A percentile compares a stretch with the other conserved stretches of the same genome.
phyloP scores from a whole-genome alignment of 2,797 vertebrate species.

The Champsocephalus esox region DNA sequence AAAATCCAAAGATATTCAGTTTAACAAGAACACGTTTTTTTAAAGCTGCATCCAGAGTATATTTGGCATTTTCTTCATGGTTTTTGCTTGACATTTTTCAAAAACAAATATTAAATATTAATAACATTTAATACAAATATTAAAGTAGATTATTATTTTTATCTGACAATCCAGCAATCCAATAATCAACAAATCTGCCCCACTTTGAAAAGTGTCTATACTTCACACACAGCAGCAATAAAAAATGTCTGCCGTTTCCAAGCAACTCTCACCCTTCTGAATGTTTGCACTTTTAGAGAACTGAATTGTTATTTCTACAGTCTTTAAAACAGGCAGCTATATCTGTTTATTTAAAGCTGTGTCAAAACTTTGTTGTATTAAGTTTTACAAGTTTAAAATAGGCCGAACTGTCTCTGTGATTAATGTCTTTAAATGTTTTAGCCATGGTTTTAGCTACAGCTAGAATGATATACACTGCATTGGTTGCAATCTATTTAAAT shows the following conservation, averaged over 20 bases:
- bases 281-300: neutral
- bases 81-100: neutral
- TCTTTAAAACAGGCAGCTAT: neutral
- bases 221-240: neutral
- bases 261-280: neutral
- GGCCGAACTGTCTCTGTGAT: neutral
- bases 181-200: neutral
- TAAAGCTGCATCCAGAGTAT: neutral
- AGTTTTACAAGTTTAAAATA: neutral
- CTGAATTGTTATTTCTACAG: neutral
- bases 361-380: neutral
- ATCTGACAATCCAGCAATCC: neutral
- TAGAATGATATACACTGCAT: no score
- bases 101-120: neutral
- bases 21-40: neutral
- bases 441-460: no score
- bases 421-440: neutral
- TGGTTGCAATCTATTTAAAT: no score
- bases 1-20: constrained; percentile 1
- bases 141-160: constrained; percentile 10
- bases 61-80: neutral
- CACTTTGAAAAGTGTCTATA: constrained; percentile 6
- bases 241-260: constrained; percentile 1
- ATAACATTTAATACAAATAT: neutral
- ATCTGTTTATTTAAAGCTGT: neutral